A percentile compares a stretch with the other conserved stretches of the same genome.
These are phyloP conservation scores for Oegoconia quadripuncta DNA, from an alignment of 2,888 invertebrate genomes.

Conservation along the genomic window DNA sequence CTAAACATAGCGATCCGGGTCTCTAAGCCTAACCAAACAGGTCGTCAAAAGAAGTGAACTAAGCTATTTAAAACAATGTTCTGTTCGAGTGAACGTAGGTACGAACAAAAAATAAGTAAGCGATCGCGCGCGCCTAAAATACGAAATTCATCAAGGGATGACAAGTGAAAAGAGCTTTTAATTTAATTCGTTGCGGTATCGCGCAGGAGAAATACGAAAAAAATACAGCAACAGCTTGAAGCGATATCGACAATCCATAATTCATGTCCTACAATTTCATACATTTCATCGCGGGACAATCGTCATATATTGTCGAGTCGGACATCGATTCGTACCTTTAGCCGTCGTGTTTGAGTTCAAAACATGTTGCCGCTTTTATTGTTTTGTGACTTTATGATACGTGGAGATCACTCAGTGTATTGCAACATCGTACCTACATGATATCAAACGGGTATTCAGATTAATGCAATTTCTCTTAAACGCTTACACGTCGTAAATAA, in stretches of 20 bases:
- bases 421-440: slow-evolving; percentile 76
- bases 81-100: background rate
- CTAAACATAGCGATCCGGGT: too few species aligned
- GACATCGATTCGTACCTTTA: slow-evolving; percentile 49
- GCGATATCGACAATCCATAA: slow-evolving; percentile 80
- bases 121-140: slow-evolving; percentile 53
- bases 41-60: too few species aligned
- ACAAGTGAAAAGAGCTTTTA: slow-evolving; percentile 79
- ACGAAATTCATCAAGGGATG: slow-evolving; percentile 75
- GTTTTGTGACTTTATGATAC: slow-evolving; percentile 38
- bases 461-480: slow-evolving; percentile 80
- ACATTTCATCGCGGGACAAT: slow-evolving; percentile 48
- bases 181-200: slow-evolving; percentile 79
- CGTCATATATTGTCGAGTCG: slow-evolving; percentile 37
- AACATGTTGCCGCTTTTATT: slow-evolving; percentile 28
- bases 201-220: slow-evolving; percentile 69
- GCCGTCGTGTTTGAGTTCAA: slow-evolving; percentile 33
- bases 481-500: slow-evolving; percentile 79
- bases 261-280: slow-evolving; percentile 79
- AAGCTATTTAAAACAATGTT: too few species aligned
- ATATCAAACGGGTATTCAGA: slow-evolving; percentile 78
- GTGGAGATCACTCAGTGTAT: slow-evolving; percentile 56
- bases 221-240: slow-evolving; percentile 77
- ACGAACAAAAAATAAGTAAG: slow-evolving; percentile 42
- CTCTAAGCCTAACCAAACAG: too few species aligned